Evolutionary conservation across 2,797 vertebrate species (phyloP), one percentile per base, ranked within the genome.

Genomic region (Corythornis leucogaster): DNA sequence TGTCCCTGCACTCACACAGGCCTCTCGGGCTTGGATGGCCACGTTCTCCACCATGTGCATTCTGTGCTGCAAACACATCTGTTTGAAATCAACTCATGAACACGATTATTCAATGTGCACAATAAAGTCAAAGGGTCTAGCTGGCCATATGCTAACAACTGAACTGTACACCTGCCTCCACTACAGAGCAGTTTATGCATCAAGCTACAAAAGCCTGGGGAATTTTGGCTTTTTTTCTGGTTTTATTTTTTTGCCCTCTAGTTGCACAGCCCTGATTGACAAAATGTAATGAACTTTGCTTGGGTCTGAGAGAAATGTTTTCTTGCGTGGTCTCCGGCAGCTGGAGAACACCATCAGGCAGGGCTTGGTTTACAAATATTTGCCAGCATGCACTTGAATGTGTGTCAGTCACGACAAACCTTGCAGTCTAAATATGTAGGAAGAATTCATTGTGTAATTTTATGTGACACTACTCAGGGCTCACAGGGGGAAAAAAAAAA

Each of bases 121-220:
- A 89, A 66, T 61, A 51, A 87, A 93, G 77, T 78, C 85, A 83
- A 78, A 73, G 67, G 59, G 48, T 81, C 46, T 83, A 63, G 38
- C 20, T 76, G 48, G 28, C 69, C 87, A 63, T 85, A 83, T 67
- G 85, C 40, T 92, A 69, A 75, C 40, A 76, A 63, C 6, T 25
- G 35, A 87, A 73, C 31, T 33, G 80, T 51, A 68, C 77, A 79
- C 40, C 48, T 86, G 67, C 40, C 82, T 75, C 82, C 58, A 48
- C 66, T 33, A 6, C 1, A 78, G 4, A 83, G 51, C 30, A 78
- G 8, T 43, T 75, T 58, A 67, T 46, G 35, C 31, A 71, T 75
- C 17, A 38, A 80, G 57, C 30, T 45, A 63, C 28, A 70, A 64
- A 82, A 75, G 43, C 25, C 40, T n/a, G 24, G 31, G 70, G 22